A percentile compares a stretch with the other conserved stretches of the same genome.
phyloP scores from a whole-genome alignment of 2,888 invertebrate species.

The Formica aserva region DNA sequence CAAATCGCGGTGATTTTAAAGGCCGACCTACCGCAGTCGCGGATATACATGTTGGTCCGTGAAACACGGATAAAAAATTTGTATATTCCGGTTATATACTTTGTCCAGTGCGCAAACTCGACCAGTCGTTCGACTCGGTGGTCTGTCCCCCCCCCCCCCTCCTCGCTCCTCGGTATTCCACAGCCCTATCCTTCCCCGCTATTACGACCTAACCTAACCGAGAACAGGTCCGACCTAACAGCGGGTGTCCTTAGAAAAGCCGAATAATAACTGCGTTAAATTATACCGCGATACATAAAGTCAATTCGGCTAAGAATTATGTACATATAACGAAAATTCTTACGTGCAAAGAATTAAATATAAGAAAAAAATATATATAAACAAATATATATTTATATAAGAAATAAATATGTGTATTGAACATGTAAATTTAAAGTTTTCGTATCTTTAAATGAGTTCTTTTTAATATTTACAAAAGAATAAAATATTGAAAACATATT shows the following conservation, averaged over 20 bases:
- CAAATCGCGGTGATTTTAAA: slow-evolving; percentile 48
- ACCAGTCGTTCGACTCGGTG: slow-evolving; percentile 71
- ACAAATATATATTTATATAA: neutral
- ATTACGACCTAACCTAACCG: slow-evolving; percentile 55
- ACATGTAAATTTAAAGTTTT: neutral
- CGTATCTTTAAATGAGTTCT: neutral
- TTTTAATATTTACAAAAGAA: too few relatives aligned
- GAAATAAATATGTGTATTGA: neutral
- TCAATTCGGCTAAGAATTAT: neutral
- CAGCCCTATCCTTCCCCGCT: neutral
- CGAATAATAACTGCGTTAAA: neutral
- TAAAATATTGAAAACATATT: too few relatives aligned
- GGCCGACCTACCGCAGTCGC: slow-evolving; percentile 63
- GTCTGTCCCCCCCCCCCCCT: slow-evolving; percentile 44
- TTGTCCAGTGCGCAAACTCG: slow-evolving; percentile 76
- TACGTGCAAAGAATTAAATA: neutral
- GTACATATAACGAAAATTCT: neutral
- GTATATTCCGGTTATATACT: slow-evolving; percentile 58
- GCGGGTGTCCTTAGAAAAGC: slow-evolving; percentile 19
- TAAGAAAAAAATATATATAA: too few relatives aligned
- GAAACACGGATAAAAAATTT: slow-evolving; percentile 66
- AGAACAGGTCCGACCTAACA: slow-evolving; percentile 55
- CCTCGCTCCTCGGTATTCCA: slow-evolving; percentile 8
- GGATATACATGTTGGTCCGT: slow-evolving; percentile 35
- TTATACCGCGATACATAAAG: neutral